phyloP scores from a whole-genome alignment of 2,113 vertebrate species.

The Tenrec ecaudatus region DNA sequence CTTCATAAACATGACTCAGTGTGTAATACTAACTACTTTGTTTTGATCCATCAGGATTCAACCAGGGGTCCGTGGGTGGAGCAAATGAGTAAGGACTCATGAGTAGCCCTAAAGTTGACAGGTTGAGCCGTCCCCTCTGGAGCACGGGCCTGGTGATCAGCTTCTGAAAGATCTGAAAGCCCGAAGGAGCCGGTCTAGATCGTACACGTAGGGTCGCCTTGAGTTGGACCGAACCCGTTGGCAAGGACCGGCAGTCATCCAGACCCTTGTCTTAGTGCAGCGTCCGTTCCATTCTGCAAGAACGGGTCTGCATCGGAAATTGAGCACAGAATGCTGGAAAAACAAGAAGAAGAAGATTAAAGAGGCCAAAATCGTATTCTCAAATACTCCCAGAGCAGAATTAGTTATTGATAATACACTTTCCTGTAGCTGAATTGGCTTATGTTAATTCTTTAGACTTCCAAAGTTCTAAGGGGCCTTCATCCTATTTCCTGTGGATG shows the following conservation, averaged over 20 bases:
- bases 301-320: background rate
- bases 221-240: background rate
- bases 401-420: background rate
- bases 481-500: constrained; percentile 11
- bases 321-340: background rate
- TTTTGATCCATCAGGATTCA: background rate
- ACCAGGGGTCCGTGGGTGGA: background rate
- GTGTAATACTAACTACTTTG: background rate
- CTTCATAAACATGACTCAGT: background rate
- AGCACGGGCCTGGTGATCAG: background rate
- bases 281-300: background rate
- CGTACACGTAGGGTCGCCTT: background rate
- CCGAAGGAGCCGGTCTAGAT: background rate
- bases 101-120: background rate
- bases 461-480: background rate
- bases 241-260: background rate
- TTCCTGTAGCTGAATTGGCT: constrained; percentile 17
- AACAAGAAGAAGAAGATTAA: background rate
- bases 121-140: background rate
- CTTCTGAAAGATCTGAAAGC: background rate
- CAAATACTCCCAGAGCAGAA: constrained; percentile 59
- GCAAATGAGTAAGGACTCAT: background rate
- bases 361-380: constrained; percentile 51
- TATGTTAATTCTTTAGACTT: background rate
- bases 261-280: background rate